phyloP scores from a whole-genome alignment of 30 jellyfish, hydroid and myxozoan species.

The Nemopilema nomurai region DNA sequence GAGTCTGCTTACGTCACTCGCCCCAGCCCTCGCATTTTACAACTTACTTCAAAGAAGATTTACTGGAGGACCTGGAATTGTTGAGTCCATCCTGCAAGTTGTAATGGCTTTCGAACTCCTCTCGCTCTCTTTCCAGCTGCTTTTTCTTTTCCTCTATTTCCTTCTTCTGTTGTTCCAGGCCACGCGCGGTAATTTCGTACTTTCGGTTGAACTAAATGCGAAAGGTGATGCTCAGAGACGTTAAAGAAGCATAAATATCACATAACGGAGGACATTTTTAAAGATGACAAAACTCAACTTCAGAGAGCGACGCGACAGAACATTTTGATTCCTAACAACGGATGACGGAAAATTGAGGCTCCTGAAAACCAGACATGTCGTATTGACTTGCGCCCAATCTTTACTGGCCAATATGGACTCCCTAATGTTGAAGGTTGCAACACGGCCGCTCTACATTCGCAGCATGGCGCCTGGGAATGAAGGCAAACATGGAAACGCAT shows the following conservation, averaged over 20 bases:
- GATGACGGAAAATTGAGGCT: too few relatives aligned
- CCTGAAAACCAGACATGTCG: too few relatives aligned
- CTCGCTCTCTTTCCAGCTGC: constrained; percentile 73
- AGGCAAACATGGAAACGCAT: too few relatives aligned
- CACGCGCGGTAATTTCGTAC: constrained; percentile 90
- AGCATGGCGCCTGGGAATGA: too few relatives aligned
- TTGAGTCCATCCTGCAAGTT: constrained; percentile 79
- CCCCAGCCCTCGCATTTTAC: constrained; percentile 69
- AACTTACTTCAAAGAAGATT: constrained; percentile 94
- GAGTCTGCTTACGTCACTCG: constrained; percentile 37
- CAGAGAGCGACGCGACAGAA: too few relatives aligned
- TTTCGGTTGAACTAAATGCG: constrained; percentile 82
- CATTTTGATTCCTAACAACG: too few relatives aligned
- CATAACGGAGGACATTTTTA: neutral
- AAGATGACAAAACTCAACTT: too few relatives aligned
- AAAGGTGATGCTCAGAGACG: neutral
- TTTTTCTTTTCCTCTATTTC: constrained; percentile 89
- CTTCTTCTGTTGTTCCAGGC: constrained; percentile 83
- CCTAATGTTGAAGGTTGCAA: too few relatives aligned
- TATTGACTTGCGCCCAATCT: too few relatives aligned
- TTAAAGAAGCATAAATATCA: too few relatives aligned
- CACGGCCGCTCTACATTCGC: too few relatives aligned
- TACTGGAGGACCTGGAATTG: constrained; percentile 98
- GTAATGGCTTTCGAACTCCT: constrained; percentile 81
- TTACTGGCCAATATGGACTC: too few relatives aligned